These are phyloP conservation scores for Rafetus swinhoei DNA, from an alignment of 2,113 vertebrate genomes.

Conservation along the genomic window DNA sequence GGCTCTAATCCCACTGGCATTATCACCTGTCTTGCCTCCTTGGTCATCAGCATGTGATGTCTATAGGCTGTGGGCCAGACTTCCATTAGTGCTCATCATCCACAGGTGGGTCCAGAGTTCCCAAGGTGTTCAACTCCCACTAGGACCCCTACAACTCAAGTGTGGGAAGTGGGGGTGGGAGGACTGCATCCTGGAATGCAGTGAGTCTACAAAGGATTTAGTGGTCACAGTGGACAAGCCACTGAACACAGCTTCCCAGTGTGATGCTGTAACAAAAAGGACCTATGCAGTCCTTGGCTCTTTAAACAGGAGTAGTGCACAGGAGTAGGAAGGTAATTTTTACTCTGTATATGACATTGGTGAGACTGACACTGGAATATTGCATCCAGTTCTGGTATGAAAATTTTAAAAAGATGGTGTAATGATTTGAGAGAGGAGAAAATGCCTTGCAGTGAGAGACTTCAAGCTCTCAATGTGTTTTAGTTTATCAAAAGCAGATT, in stretches of 20 bases:
- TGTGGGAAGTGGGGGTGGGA: too few relatives aligned
- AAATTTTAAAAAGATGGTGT: background rate
- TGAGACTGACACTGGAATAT: background rate
- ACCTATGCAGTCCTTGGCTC: background rate
- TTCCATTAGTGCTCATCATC: background rate
- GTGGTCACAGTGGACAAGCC: background rate
- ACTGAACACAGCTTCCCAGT: background rate
- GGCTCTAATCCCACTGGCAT: background rate
- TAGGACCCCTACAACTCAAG: background rate
- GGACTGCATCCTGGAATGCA: background rate
- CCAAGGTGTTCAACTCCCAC: background rate
- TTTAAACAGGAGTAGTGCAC: background rate
- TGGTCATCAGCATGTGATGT: background rate
- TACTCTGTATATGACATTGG: background rate
- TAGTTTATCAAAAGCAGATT: background rate
- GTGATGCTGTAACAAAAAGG: background rate
- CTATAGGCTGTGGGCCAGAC: rapidly evolving
- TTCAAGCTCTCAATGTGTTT: background rate
- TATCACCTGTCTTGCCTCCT: background rate
- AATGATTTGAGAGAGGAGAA: background rate
- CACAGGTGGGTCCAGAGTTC: background rate
- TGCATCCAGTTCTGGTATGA: rapidly evolving
- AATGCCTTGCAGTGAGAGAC: background rate
- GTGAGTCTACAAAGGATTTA: background rate
- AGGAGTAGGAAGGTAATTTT: background rate